phyloP scores from a whole-genome alignment of 1,140 invertebrate species.

The Hycleus phaleratus region DNA sequence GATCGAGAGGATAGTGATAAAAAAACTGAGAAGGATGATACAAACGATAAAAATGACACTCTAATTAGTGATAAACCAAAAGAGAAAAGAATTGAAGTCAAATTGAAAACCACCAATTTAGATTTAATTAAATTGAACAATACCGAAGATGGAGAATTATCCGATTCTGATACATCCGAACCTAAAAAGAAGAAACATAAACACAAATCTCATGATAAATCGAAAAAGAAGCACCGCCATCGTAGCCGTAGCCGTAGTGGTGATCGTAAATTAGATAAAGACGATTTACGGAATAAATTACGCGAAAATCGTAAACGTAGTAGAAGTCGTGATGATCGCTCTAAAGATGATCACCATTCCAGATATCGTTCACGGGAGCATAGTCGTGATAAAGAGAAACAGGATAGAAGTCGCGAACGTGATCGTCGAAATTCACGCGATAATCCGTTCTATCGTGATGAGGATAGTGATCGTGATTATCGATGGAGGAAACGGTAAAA shows the following conservation, averaged over 20 bases:
- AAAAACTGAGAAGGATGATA: not conserved
- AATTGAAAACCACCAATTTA: not conserved
- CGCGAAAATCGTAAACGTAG: constrained; percentile 29
- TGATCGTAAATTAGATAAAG: constrained; percentile 33
- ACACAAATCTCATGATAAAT: constrained; percentile 35
- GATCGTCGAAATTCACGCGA: not conserved
- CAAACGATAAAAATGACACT: not conserved
- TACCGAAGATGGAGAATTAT: constrained; percentile 49
- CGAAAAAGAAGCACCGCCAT: constrained; percentile 37
- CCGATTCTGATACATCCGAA: constrained; percentile 42
- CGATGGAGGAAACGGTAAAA: too few relatives aligned
- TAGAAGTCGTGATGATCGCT: constrained; percentile 17
- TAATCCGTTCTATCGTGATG: constrained; percentile 1
- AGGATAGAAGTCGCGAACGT: constrained; percentile 36
- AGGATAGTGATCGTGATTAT: not conserved
- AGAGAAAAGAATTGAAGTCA: not conserved
- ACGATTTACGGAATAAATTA: constrained; percentile 21
- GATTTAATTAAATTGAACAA: not conserved
- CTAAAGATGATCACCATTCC: too few relatives aligned
- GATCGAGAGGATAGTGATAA: not conserved
- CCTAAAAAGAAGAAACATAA: constrained; percentile 41
- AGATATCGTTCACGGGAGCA: not conserved
- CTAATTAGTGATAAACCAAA: constrained; percentile 3
- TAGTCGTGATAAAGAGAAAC: constrained; percentile 17
- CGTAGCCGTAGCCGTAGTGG: constrained; percentile 39